Percentiles rank a stretch among this genome's conserved stretches.
Conservation (phyloP, 2,888 invertebrate species). For the Nebria salina region DNA sequence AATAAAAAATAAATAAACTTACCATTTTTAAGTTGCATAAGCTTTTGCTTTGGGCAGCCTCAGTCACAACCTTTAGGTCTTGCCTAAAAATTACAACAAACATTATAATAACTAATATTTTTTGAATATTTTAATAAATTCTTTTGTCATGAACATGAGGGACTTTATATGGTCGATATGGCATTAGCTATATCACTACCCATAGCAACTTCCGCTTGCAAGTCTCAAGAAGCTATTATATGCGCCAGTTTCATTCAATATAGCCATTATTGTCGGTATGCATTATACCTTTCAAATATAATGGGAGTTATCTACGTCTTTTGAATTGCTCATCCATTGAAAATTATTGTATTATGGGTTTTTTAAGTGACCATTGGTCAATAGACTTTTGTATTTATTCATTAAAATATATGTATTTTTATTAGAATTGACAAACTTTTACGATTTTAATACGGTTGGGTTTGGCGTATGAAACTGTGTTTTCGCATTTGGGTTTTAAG, state of each 20-base stretch:
- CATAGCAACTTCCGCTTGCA: background rate
- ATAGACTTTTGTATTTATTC: too few relatives aligned
- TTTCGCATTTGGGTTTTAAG: too few relatives aligned
- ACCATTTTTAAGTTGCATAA: conserved; percentile 66
- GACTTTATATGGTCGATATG: conserved; percentile 7
- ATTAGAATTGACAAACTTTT: too few relatives aligned
- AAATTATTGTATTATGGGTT: too few relatives aligned
- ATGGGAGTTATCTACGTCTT: too few relatives aligned
- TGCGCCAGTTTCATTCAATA: background rate
- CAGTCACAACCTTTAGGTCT: conserved; percentile 62
- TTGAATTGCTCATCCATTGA: too few relatives aligned
- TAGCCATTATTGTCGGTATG: background rate
- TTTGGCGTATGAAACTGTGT: too few relatives aligned
- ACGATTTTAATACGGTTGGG: too few relatives aligned
- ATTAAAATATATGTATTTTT: too few relatives aligned
- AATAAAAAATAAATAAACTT: conserved; percentile 53
- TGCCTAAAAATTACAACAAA: conserved; percentile 59
- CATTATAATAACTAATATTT: conserved; percentile 3
- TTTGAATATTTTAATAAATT: background rate
- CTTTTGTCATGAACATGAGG: conserved; percentile 3
- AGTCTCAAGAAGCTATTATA: background rate
- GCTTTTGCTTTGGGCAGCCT: conserved; percentile 65
- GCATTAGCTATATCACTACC: background rate
- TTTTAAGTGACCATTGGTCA: too few relatives aligned
- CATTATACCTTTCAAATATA: background rate